These are phyloP conservation scores for Protodeltote pygarga DNA, from an alignment of 2,888 invertebrate genomes.

Conservation along the genomic window DNA sequence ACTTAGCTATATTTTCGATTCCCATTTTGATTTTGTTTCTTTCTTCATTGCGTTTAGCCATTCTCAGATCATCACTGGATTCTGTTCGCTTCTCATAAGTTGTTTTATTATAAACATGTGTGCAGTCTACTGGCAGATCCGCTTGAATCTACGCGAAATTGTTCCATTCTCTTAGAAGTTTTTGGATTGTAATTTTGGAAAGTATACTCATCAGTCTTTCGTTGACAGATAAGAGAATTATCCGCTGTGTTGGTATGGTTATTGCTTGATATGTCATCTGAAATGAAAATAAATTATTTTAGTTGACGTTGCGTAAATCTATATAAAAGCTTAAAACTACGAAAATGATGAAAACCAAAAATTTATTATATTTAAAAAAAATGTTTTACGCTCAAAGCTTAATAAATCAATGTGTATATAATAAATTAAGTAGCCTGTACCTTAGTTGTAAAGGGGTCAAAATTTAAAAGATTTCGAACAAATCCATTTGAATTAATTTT, in stretches of 20 bases:
- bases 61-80: conserved; percentile 68
- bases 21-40: conserved; percentile 46
- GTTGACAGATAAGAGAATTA: conserved; percentile 30
- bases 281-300: conserved; percentile 24
- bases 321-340: too few species aligned
- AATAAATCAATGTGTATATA: too few species aligned
- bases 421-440: too few species aligned
- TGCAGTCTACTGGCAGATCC: conserved; percentile 23
- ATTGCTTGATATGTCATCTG: conserved; percentile 35
- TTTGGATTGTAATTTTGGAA: conserved; percentile 56
- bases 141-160: conserved; percentile 44
- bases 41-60: conserved; percentile 57
- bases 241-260: conserved; percentile 18
- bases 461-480: too few species aligned
- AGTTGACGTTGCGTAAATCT: conserved; percentile 28
- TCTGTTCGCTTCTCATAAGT: conserved; percentile 3
- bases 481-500: background rate
- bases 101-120: conserved; percentile 25
- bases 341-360: too few species aligned
- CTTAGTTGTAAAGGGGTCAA: too few species aligned
- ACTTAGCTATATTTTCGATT: conserved; percentile 54
- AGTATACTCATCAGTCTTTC: conserved; percentile 43
- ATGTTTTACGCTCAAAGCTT: too few species aligned
- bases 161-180: conserved; percentile 63
- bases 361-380: too few species aligned